Evolutionary conservation across 2,888 invertebrate genomes (phyloP).

Genomic region (Euplagia quadripunctaria): DNA sequence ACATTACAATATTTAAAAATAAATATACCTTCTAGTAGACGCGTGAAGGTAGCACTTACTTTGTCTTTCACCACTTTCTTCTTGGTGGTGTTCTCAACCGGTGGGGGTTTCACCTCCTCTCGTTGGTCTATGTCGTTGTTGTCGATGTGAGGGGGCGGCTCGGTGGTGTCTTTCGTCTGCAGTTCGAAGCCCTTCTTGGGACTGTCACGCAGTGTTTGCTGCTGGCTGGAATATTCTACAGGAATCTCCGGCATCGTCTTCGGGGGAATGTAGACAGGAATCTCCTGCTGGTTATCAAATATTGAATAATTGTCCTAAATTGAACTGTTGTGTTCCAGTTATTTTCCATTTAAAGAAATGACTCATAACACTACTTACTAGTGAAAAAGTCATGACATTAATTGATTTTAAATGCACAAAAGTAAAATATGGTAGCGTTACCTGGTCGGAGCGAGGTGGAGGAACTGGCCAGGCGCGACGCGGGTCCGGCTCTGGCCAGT

Average conservation of each 20-base stretch:
- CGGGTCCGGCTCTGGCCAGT: conserved; percentile 68
- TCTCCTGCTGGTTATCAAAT: conserved; percentile 59
- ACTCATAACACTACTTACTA: background rate
- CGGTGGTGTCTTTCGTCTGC: conserved; percentile 43
- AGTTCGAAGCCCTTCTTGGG: conserved; percentile 77
- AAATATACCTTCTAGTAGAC: background rate
- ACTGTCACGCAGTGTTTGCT: conserved; percentile 73
- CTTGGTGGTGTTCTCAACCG: conserved; percentile 32
- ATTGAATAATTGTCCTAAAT: background rate
- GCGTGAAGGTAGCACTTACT: conserved; percentile 12
- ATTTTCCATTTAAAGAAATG: background rate
- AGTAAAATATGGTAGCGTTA: conserved; percentile 22
- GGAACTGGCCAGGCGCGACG: conserved; percentile 80
- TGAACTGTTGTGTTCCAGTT: background rate
- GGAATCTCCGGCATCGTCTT: conserved; percentile 79
- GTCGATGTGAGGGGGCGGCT: conserved; percentile 24
- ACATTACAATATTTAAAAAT: background rate
- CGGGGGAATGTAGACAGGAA: conserved; percentile 66
- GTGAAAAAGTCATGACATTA: too few species aligned
- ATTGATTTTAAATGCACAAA: background rate
- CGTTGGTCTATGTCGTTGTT: conserved; percentile 32
- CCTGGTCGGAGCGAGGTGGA: conserved; percentile 62
- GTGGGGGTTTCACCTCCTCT: conserved; percentile 27
- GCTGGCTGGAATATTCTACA: conserved; percentile 67
- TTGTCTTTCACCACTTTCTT: conserved; percentile 33